Evolutionary conservation across 1,140 invertebrate genomes (phyloP).

Genomic region (Eriosoma lanigerum): DNA sequence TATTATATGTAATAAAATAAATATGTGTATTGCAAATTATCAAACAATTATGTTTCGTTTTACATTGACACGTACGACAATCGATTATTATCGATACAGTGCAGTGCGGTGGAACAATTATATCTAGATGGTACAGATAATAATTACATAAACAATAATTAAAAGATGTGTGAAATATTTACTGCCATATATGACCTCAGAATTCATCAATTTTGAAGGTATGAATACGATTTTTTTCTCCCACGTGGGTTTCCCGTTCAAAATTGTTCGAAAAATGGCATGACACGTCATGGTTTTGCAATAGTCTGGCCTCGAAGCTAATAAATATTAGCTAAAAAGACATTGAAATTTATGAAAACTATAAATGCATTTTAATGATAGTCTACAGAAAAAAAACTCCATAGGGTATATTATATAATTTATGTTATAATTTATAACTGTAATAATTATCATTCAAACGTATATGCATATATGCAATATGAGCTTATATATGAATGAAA

Average conservation of each 20-base stretch:
- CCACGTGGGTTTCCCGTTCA: conserved; percentile 23
- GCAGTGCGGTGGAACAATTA: too few relatives aligned
- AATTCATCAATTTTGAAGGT: background rate
- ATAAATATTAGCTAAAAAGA: conserved; percentile 17
- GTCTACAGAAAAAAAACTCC: background rate
- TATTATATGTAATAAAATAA: too few relatives aligned
- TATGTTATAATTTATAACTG: background rate
- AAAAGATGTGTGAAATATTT: conserved; percentile 6
- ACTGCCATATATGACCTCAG: background rate
- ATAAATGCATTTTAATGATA: conserved; percentile 26
- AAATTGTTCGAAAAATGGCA: conserved; percentile 1
- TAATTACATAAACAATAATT: too few relatives aligned
- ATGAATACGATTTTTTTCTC: conserved; percentile 14
- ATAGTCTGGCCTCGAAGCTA: conserved; percentile 11
- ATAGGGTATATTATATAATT: background rate
- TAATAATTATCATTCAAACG: background rate
- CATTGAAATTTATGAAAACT: conserved; percentile 35
- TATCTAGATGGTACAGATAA: too few relatives aligned
- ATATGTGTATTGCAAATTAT: too few relatives aligned
- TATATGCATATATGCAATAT: too few relatives aligned
- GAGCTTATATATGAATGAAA: too few relatives aligned
- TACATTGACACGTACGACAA: too few relatives aligned
- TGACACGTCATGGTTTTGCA: conserved; percentile 32
- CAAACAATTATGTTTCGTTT: too few relatives aligned
- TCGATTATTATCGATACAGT: too few relatives aligned